A percentile compares a stretch with the other conserved stretches of the same genome.
Evolutionary conservation across 2,113 vertebrate species (phyloP).

Genomic region (Ascaphus truei): DNA sequence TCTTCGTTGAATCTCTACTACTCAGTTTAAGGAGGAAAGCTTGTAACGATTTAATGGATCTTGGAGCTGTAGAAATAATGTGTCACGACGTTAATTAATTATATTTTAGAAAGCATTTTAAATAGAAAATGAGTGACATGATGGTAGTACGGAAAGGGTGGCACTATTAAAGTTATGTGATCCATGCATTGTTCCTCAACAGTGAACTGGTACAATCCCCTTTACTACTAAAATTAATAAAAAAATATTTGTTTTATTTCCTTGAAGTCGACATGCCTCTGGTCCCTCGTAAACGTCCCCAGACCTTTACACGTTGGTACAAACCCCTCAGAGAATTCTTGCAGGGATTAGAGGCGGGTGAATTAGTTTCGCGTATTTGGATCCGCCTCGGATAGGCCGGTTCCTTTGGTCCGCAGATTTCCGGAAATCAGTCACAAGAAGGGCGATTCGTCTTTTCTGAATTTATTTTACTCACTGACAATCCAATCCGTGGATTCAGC

Average conservation of each 20-base stretch:
- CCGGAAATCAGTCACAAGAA: too few relatives aligned
- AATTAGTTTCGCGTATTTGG: too few relatives aligned
- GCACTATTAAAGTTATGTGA: not conserved
- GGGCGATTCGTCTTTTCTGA: too few relatives aligned
- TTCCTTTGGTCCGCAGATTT: too few relatives aligned
- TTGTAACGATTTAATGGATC: constrained; percentile 25
- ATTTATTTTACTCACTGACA: too few relatives aligned
- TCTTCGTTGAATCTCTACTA: constrained; percentile 21
- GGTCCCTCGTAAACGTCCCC: too few relatives aligned
- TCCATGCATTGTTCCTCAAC: not conserved
- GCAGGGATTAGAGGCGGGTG: too few relatives aligned
- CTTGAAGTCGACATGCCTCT: too few relatives aligned
- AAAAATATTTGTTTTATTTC: not conserved
- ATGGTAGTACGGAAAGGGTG: not conserved
- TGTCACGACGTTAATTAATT: constrained; percentile 18
- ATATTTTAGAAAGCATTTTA: constrained; percentile 12
- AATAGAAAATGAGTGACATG: not conserved
- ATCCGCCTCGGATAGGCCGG: too few relatives aligned
- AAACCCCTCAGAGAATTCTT: too few relatives aligned
- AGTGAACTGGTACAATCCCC: not conserved
- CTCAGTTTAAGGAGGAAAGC: constrained; percentile 2
- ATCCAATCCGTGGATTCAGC: too few relatives aligned
- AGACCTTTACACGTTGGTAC: too few relatives aligned
- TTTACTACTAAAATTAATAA: not conserved
- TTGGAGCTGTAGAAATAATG: not conserved